Evolutionary conservation across 2,113 vertebrate species (phyloP), one percentile per base, ranked within the genome.

Genomic region (Pithys albifrons): DNA sequence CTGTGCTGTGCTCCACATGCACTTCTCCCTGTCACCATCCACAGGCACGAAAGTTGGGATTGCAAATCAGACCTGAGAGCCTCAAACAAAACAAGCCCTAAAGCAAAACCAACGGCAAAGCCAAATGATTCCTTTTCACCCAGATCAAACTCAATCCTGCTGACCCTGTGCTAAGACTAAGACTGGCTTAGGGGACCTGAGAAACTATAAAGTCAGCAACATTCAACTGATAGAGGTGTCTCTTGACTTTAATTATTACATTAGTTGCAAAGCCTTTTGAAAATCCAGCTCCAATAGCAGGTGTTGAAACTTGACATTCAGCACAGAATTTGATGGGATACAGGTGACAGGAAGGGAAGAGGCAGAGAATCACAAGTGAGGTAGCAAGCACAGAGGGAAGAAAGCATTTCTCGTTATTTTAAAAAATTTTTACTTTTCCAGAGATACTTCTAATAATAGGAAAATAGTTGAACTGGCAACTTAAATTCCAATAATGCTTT

Each of bases 401-500:
- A 71, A 86, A 81, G 70, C 9, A 48, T 18, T 48, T 92, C 45
- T 69, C 45, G 13, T 29, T 67, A 76, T 76, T 83, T 67, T 64
- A 82, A 54, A 61, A 93, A n/a, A 75, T 85, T 86, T 78, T 93
- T 89, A 74, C 43, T 77, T 54, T 73, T 71, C 31, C 35, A 31
- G 19, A 79, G 41, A 52, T 23, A 76, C 35, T 85, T 69, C 39
- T 69, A 61, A 93, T 96, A 94, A 49, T 4, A 51, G 9, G 39
- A 19, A 71, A 89, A 86, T 96, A 39, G 19, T 14, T 73, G 57
- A 88, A 85, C 75, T 59, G 58, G 43, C 78, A 76, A 57, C 59
- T 52, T 80, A 49, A 69, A 94, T 95, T 91, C 51, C 35, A 88
- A 37, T 43, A 69, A 39, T n/a, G 37, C 87, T 97, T 48, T 93